These are phyloP conservation scores for Myotis davidii DNA, from an alignment of 2,113 vertebrate genomes.

Conservation along the genomic window DNA sequence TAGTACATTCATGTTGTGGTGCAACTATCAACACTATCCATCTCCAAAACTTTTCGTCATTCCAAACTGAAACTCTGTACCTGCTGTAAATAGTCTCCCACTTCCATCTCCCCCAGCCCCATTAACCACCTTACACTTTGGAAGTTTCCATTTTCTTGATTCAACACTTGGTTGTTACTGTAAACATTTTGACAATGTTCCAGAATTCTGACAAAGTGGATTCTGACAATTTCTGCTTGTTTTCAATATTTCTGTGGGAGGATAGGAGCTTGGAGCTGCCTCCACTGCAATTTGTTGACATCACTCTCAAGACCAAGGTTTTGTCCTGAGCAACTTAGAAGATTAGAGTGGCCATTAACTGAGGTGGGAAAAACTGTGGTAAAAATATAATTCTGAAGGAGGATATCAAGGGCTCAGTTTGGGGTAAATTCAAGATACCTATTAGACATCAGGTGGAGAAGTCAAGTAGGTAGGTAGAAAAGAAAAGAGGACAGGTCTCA, in stretches of 20 bases:
- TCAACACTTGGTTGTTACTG: background rate
- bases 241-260: background rate
- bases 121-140: background rate
- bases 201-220: conserved; percentile 17
- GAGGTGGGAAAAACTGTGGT: background rate
- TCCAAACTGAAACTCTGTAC: background rate
- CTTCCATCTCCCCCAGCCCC: background rate
- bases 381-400: background rate
- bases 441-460: background rate
- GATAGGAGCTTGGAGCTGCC: background rate
- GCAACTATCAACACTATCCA: background rate
- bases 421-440: background rate
- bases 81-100: background rate
- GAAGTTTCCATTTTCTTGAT: conserved; percentile 27
- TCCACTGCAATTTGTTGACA: background rate
- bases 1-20: background rate
- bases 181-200: conserved; percentile 41
- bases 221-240: conserved; percentile 16
- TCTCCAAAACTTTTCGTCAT: background rate
- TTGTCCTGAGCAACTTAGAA: background rate
- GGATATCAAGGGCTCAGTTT: background rate
- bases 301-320: background rate
- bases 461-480: background rate
- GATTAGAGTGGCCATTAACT: background rate
- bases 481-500: background rate